Conservation (phyloP, 1,140 invertebrate genomes). For the Caenorhabditis latens region DNA sequence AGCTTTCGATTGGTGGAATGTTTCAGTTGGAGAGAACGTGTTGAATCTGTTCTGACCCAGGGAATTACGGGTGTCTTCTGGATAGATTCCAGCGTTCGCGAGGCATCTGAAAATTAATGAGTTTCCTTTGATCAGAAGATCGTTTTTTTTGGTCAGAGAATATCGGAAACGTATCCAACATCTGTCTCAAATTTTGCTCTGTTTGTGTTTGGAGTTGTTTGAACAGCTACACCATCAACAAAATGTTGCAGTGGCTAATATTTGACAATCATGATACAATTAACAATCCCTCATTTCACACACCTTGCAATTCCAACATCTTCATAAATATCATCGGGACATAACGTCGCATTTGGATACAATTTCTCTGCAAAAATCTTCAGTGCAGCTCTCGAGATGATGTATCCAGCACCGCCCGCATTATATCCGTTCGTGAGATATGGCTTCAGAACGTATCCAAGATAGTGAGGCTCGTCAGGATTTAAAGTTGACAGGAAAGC, state of each 20-base stretch:
- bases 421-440: slow-evolving; percentile 61
- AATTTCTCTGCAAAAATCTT: slow-evolving; percentile 49
- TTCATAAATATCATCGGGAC: slow-evolving; percentile 59
- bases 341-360: slow-evolving; percentile 52
- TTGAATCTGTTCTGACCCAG: slow-evolving; percentile 57
- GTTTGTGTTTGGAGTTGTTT: too few relatives aligned
- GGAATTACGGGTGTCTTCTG: slow-evolving; percentile 55
- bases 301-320: slow-evolving; percentile 66
- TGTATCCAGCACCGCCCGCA: slow-evolving; percentile 64
- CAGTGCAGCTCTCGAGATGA: slow-evolving; percentile 62
- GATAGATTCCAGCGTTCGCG: slow-evolving; percentile 54
- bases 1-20: slow-evolving; percentile 29
- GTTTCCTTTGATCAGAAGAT: too few relatives aligned
- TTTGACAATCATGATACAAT: neutral
- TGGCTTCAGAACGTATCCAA: slow-evolving; percentile 60
- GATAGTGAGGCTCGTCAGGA: slow-evolving; percentile 62
- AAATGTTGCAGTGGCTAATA: neutral
- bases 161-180: neutral
- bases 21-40: slow-evolving; percentile 54
- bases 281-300: neutral
- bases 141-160: too few relatives aligned
- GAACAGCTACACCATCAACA: too few relatives aligned
- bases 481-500: slow-evolving; percentile 68
- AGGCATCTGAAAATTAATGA: slow-evolving; percentile 23
- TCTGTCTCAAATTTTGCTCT: neutral